Conservation (phyloP, 1,140 invertebrate genomes). For the Teleopsis dalmanni region DNA sequence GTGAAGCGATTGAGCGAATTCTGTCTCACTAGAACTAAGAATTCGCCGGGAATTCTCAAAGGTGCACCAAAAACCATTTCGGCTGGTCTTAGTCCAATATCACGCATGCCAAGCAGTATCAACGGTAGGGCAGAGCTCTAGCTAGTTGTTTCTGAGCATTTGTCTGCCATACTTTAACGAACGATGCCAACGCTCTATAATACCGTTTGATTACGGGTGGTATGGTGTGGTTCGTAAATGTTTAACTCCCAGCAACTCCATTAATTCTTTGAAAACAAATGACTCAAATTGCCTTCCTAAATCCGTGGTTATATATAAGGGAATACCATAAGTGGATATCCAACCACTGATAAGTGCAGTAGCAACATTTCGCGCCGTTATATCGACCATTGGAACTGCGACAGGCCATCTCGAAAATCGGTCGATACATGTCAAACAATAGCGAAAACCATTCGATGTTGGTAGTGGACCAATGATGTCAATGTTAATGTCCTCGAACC, state of each 20-base stretch:
- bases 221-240: neutral
- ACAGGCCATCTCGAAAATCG: slow-evolving; percentile 1
- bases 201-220: neutral
- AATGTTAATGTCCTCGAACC: neutral
- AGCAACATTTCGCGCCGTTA: neutral
- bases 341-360: neutral
- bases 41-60: neutral
- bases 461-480: neutral
- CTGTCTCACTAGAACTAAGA: neutral
- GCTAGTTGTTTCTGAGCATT: neutral
- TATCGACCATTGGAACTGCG: neutral
- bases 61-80: neutral
- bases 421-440: neutral
- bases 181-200: neutral
- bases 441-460: neutral
- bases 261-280: slow-evolving; percentile 1
- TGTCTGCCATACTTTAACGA: neutral
- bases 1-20: neutral
- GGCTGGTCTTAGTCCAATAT: neutral
- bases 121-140: neutral
- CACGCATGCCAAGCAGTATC: neutral
- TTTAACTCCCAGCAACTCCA: neutral
- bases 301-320: neutral
- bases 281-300: neutral
- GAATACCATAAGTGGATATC: neutral